Base-by-base conservation (phyloP, 1,140 invertebrate genomes). In the Pseudomyrmex flavicornis region DNA sequence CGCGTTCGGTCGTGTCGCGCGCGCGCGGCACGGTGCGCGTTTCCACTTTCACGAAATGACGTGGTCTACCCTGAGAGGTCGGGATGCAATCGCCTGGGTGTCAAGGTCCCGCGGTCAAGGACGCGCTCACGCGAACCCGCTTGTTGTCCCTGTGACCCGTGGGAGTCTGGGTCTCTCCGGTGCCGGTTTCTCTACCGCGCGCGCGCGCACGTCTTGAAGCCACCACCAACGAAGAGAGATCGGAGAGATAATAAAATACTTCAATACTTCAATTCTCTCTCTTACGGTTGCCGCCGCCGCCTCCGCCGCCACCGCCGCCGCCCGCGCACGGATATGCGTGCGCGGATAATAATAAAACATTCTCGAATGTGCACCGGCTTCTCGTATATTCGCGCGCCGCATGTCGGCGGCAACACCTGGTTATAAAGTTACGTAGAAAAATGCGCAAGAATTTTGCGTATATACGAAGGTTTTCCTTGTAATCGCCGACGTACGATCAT, bases 71-170 rank as follows among this genome's bases (percentile, higher is more conserved):
- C 84, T 80, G 74, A 73, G 63, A 79, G 86, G 83, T 88, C 50
- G 72, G 35, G 76, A 70, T 80, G 44, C 70, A 69, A 72, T 68
- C 79, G 85, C 9, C 13, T 46, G 46, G 79, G 68, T 89, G 85
- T 89, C 85, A 89, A 89, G 88, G 88, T 87, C 59, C 50, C 72
- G 15, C 20, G 85, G 63, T 72, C 85, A 89, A 89, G 88, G 88
- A 80, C 88, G 70, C 13, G 15, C 46, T 61, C 56, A 59, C 82
- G 56, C 68, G 66, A 66, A 52, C 61, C 56, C 35, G 74, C 52
- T 66, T 59, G 82, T 80, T 72, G 56, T 66, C 74, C 58, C 48
- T 68, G 22, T 83, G 87, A 88, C 86, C 86, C 76, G 66, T 52
- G 86, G 48, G 65, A 72, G 54, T 50, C 17, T 13, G 65, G 26